Base-by-base conservation (phyloP, 2,797 vertebrate genomes). In the Rhinatrema bivittatum region DNA sequence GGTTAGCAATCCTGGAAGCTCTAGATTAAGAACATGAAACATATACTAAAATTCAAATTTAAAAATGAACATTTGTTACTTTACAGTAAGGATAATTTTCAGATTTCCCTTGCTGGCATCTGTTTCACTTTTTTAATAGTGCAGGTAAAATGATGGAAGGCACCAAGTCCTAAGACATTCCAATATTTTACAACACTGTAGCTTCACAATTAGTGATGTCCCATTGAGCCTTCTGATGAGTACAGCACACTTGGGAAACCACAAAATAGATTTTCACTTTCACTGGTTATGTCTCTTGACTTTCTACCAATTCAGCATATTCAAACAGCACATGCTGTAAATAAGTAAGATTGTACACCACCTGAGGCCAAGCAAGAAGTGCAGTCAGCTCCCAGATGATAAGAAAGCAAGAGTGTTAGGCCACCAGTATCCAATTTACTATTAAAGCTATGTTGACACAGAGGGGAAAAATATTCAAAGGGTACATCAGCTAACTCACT, bases 291-390 rank as follows among this genome's bases (percentile, higher is more conserved):
- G n/a, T n/a, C n/a, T n/a, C n/a, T n/a, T n/a, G n/a, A n/a, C n/a
- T n/a, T n/a, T n/a, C n/a, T n/a, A 17, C 19, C 44, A 37, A 21
- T 5, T 43, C 38, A 40, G 25, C 28, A 38, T 36, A 33, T 29
- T 22, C 25, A 29, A 1, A n/a, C n/a, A n/a, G n/a, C 20, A 7
- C 36, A 15, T 25, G 2, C 43, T 49, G 53, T 27, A 41, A 9
- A 11, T 7, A n/a, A n/a, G n/a, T 32, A 28, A 1, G 38, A 3
- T 43, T 51, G 42, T 35, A 18, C 32, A 37, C 7, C 42, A 44
- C 31, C 36, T 16, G 43, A 20, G 44, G 4, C 26, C 23, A 40
- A 27, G 35, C 39, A 3, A 49, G 13, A 25, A 25, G 11, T 4
- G 9, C 3, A 7, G 19, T 23, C 18, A 20, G 4, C 25, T 20